These are phyloP conservation scores for Anarrhichthys ocellatus DNA, from an alignment of 2,113 vertebrate genomes.

Conservation along the genomic window DNA sequence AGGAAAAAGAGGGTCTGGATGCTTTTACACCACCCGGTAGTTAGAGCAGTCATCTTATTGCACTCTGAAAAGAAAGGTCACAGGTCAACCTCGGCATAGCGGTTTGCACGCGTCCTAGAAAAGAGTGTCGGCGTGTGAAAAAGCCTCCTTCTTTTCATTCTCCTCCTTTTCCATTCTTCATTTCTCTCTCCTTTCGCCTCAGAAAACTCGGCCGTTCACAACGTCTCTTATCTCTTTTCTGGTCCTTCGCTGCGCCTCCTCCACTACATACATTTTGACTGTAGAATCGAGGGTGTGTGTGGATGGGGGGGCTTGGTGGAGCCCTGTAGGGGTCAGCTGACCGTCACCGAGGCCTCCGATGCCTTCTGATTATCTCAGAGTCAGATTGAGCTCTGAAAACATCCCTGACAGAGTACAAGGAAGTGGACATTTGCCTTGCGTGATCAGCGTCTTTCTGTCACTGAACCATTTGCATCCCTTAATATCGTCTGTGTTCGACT, in stretches of 20 bases:
- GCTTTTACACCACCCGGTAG: neutral
- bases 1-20: too few species aligned
- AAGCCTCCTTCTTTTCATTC: neutral
- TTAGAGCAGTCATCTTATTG: neutral
- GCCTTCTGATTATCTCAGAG: conserved; percentile 52
- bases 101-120: neutral
- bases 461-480: neutral
- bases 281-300: conserved; percentile 72
- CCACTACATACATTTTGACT: conserved; percentile 67
- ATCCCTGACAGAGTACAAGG: conserved; percentile 60
- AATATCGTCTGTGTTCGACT: neutral
- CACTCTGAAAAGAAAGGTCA: conserved; percentile 35
- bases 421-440: conserved; percentile 64
- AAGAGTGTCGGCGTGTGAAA: neutral
- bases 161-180: neutral
- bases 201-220: conserved; percentile 51
- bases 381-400: conserved; percentile 44
- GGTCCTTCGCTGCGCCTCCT: conserved; percentile 15
- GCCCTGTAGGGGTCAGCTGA: conserved; percentile 84
- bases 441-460: conserved; percentile 45
- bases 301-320: conserved; percentile 55
- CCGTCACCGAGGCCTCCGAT: conserved; percentile 79
- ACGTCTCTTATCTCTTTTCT: conserved; percentile 10
- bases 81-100: conserved; percentile 32
- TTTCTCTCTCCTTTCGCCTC: neutral